Evolutionary conservation across 2,888 invertebrate species (phyloP), one percentile per base, ranked within the genome.

Genomic region (Hemaris fuciformis): DNA sequence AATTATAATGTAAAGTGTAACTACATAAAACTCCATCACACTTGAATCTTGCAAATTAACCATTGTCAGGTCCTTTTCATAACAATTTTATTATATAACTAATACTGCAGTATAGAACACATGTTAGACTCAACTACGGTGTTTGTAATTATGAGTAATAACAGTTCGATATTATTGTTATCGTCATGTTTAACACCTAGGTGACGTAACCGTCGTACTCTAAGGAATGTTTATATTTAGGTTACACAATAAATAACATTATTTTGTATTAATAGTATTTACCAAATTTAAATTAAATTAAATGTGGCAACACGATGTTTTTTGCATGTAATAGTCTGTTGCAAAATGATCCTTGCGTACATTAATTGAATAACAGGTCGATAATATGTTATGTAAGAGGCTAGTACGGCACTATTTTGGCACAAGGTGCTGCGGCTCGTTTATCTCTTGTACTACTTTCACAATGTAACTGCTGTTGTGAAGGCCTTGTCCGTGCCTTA

Each of bases 381-480:
- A 70, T 74, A 60, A 66, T 61, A 64, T 59, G 61, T 83, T 78
- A 80, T 78, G 75, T 81, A 82, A 82, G 67, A 70, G 61, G 57
- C 59, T 38, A 66, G 66, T 69, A 69, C 76, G 80, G 72, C 77
- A 75, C 73, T 73, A 71, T 76, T 80, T 77, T 73, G 68, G 67
- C 65, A 69, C 68, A 76, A 79, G 73, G 71, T 72, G 74, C 76
- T 77, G 74, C 81, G 71, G 72, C 66, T 75, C 67, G 66, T 66
- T 70, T 71, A 74, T 76, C 71, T 76, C 66, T 73, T 73, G 73
- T 76, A 67, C 73, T 69, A 79, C 82, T 83, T 83, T 83, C 83
- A 80, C 82, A 81, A 80, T 66, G 64, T 70, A 76, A 78, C 70
- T 71, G 72, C 75, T 74, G 71, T 73, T 77, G 72, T 71, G 74